phyloP scores from a whole-genome alignment of 2,888 invertebrate genomes.

The Diadegma fenestrale region DNA sequence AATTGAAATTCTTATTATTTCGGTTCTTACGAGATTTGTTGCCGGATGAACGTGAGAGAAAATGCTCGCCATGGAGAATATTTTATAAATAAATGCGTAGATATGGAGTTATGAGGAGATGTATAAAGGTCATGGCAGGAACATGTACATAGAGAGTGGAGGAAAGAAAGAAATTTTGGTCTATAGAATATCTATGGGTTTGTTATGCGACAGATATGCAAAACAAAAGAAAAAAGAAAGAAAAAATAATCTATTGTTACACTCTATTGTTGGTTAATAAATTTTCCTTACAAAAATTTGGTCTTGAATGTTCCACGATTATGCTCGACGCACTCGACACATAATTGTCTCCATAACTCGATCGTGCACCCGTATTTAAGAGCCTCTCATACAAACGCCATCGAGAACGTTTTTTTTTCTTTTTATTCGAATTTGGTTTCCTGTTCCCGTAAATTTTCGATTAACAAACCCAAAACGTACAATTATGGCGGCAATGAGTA shows the following conservation, averaged over 20 bases:
- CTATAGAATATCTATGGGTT: conserved; percentile 83
- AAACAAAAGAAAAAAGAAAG: conserved; percentile 71
- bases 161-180: conserved; percentile 70
- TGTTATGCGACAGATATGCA: conserved; percentile 81
- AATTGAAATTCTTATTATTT: conserved; percentile 63
- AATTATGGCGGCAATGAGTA: conserved; percentile 27
- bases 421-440: conserved; percentile 39
- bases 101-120: conserved; percentile 71
- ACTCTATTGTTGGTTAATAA: conserved; percentile 83
- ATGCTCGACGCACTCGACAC: conserved; percentile 65
- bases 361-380: conserved; percentile 51
- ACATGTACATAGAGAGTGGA: conserved; percentile 79
- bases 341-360: conserved; percentile 57
- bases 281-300: conserved; percentile 83
- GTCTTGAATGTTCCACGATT: conserved; percentile 81
- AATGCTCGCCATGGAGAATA: conserved; percentile 78
- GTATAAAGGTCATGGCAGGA: conserved; percentile 69
- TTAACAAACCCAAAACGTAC: conserved; percentile 68
- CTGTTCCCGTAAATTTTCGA: conserved; percentile 68
- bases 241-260: conserved; percentile 78
- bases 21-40: conserved; percentile 75
- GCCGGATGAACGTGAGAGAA: conserved; percentile 77
- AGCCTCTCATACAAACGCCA: conserved; percentile 38
- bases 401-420: conserved; percentile 39
- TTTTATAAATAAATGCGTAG: conserved; percentile 79